Base-by-base conservation (phyloP, 2,797 vertebrate species). In the Ctenosaura bakeri region DNA sequence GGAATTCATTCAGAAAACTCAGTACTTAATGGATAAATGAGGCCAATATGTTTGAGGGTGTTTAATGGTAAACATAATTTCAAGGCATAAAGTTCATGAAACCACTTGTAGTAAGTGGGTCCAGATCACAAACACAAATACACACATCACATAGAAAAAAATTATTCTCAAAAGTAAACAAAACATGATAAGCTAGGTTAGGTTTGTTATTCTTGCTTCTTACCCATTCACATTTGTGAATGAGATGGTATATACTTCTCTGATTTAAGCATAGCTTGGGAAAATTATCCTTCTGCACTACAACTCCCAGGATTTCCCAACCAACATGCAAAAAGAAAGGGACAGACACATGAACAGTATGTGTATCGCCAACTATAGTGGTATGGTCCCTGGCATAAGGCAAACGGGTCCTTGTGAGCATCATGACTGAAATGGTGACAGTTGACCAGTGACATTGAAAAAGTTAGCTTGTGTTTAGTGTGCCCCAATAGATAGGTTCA, bases 41-140 rank as follows among this genome's bases (percentile, higher is more conserved):
- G 71, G 83, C 35, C 50, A 77, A 56, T 66, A 79, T 32, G 20
- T 80, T 54, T 42, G 74, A 69, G 10, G 35, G 35, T 76, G 42
- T 77, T 66, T 77, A 89, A 84, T 84, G 46, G 46, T 64, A 89
- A 78, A 84, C 29, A 77, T 56, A 77, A 77, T n/a, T 59, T 62
- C 22, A 50, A 89, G 7, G 32, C 76, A 83, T n/a, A 59, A 20
- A 35, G 26, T 35, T 89, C 20, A n/a, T 35, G 50, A 59, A 52
- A 73, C 20, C n/a, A n/a, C 76, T 59, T 86, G 18, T 50, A 85
- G 3, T 29, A 20, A 4, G 4, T 71, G 29, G 22, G 20, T 69
- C 32, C 42, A 78, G 26, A 12, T 13, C 50, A 52, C 52, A 52
- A 8, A 52, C 52, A 52, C 10, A 52, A 8, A 52, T 12, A 52